phyloP scores from a whole-genome alignment of 2,797 vertebrate genomes.

The Fringilla coelebs region DNA sequence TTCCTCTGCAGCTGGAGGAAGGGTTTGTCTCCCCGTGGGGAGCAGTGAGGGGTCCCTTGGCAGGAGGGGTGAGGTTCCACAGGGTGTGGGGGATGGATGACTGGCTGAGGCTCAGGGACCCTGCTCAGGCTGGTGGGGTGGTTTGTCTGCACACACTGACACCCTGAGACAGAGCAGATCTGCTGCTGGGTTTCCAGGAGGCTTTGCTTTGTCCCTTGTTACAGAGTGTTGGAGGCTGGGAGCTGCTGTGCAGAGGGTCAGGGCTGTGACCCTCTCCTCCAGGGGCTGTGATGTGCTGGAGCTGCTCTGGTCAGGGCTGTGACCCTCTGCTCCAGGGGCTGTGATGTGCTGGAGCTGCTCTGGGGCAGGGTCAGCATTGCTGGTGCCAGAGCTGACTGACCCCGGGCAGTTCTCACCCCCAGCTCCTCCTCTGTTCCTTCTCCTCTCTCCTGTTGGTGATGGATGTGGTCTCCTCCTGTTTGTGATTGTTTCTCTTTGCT shows the following conservation, averaged over 20 bases:
- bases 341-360: background rate
- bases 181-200: background rate
- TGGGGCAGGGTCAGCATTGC: background rate
- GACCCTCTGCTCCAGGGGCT: background rate
- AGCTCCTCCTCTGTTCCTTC: background rate
- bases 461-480: background rate
- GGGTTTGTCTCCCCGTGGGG: background rate
- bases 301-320: background rate
- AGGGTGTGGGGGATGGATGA: background rate
- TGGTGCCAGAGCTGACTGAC: background rate
- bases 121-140: background rate
- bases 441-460: background rate
- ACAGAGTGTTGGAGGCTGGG: background rate
- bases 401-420: background rate
- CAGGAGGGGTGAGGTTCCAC: background rate
- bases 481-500: background rate
- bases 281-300: background rate
- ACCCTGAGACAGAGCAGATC: background rate
- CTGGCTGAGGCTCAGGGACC: background rate
- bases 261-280: background rate
- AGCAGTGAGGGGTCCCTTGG: background rate
- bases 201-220: background rate
- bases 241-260: background rate
- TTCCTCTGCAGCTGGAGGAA: slow-evolving; percentile 7
- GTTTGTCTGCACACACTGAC: background rate